Evolutionary conservation across 2,888 invertebrate species (phyloP), one percentile per base, ranked within the genome.

Genomic region (Criorhina ranunculi): DNA sequence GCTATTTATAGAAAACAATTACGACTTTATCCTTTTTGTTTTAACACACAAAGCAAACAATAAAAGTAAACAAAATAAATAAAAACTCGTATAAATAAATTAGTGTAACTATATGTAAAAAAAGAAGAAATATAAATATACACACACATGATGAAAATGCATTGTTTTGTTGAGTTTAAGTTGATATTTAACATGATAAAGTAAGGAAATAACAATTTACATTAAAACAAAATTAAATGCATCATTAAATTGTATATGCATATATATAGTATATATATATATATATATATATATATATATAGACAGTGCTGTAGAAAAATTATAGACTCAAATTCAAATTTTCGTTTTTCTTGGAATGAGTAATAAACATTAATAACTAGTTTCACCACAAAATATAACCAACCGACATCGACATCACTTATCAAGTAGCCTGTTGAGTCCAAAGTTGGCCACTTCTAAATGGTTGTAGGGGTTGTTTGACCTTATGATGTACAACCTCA

Each of bases 111-210:
- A 86, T 81, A 73, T 81, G 81, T 77, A 86, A 81, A 81, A 66
- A 86, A 67, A 73, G 40, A n/a, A n/a, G n/a, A n/a, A n/a, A n/a
- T n/a, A n/a, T 76, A 64, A 85, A 79, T 75, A 85, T 85, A 76
- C 75, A 85, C 75, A 85, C 73, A 79, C 66, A 78, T 24, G 24
- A 24, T 75, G 55, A 83, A 83, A 62, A 83, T 76, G 80, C 80
- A 85, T 85, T 85, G 85, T 85, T 85, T 85, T 80, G 85, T 85
- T 85, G 85, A 85, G 75, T 85, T 85, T 85, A 85, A 85, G 79
- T 85, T 85, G 85, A 85, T 85, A 85, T 85, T 85, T 85, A 85
- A 82, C 57, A 83, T 66, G 12, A 64, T 73, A 86, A 75, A 69
- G 37, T 59, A 79, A 82, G 57, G 31, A 57, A 62, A 86, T 69